Evolutionary conservation across 2,113 vertebrate genomes (phyloP).

Genomic region (Hipposideros armiger): DNA sequence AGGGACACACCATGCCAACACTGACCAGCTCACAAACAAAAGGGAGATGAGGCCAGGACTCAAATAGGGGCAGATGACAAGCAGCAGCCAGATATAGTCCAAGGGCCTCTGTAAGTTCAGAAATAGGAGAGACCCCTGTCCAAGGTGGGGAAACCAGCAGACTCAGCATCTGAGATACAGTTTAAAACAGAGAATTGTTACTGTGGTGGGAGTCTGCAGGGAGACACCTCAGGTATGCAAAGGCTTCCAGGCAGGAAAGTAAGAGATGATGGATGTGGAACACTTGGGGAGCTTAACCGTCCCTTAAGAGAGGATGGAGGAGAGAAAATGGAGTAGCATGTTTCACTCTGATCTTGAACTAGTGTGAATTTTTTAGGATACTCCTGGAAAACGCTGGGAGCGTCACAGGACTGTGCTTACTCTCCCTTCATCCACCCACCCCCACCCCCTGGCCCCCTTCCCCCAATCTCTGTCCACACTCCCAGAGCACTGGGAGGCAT

Average conservation of each 20-base stretch:
- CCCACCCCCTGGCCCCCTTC: no score
- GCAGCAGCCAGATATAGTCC: not conserved
- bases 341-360: not conserved
- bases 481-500: constrained; percentile 34
- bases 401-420: not conserved
- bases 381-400: not conserved
- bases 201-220: not conserved
- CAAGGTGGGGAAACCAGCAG: not conserved
- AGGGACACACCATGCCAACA: not conserved
- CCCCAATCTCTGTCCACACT: not conserved
- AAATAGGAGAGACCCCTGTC: not conserved
- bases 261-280: not conserved
- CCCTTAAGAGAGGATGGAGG: not conserved
- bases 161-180: not conserved
- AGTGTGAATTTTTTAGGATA: not conserved
- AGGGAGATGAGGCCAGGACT: not conserved
- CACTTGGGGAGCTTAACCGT: not conserved
- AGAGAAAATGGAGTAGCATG: not conserved
- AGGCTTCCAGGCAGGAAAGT: not conserved
- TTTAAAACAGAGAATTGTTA: not conserved
- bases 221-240: not conserved
- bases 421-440: not conserved
- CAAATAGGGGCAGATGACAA: fast-evolving
- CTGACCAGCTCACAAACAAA: not conserved
- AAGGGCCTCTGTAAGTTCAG: not conserved